Evolutionary conservation across 1,140 invertebrate species (phyloP), one percentile per base, ranked within the genome.

Genomic region (Drosophila rufa): DNA sequence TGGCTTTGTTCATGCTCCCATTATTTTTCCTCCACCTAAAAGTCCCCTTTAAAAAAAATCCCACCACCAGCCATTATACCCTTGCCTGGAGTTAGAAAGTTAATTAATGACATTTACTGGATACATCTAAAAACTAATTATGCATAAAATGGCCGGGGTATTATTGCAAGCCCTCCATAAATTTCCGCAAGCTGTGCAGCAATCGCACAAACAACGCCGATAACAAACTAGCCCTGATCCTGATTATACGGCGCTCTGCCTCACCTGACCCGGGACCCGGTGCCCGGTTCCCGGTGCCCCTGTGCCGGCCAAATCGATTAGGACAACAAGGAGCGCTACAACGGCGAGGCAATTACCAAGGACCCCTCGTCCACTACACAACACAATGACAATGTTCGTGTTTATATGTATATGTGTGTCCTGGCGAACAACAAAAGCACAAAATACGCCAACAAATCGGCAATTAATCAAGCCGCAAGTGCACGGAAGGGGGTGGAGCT

Each of bases 101-200:
- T 79, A 90, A 90, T 90, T 90, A 90, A 90, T 90, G 82, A 65
- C 81, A 77, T 82, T 90, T 84, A 77, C 84, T 76, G 75, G 73
- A 75, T 69, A 90, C 68, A 78, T 89, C 82, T 90, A 89, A 91
- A 90, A 90, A 90, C 85, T 90, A 90, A 90, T 90, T 90, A 90
- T 91, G 86, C 85, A 90, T 90, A 90, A 90, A 90, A 90, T 85
- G 77, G 82, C 79, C 62, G 67, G 61, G 65, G 82, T 86, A 90
- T 90, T 90, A 91, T 90, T 90, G 85, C 79, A 73, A 79, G 80
- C 79, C 86, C 70, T 70, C 85, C 90, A 90, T 90, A 90, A 90
- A 90, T 90, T 82, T 82, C 65, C 57, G 51, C 78, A 79, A 85
- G 79, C 82, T 85, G 78, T 75, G 78, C 84, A 85, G 77, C 85